phyloP scores from a whole-genome alignment of 2,113 vertebrate genomes.

The Hemicordylus capensis region DNA sequence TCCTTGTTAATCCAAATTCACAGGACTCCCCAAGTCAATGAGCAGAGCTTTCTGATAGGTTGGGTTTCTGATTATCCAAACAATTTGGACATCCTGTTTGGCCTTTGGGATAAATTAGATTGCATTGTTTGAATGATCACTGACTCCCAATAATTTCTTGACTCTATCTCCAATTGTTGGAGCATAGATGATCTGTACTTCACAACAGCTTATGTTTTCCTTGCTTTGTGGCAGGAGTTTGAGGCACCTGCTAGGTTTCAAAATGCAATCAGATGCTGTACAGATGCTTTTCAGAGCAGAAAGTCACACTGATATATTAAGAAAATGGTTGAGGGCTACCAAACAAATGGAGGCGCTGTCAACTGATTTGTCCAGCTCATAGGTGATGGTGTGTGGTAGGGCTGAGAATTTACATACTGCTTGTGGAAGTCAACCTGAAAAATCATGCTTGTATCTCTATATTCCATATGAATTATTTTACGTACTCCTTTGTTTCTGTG shows the following conservation, averaged over 20 bases:
- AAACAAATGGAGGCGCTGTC: rapidly evolving
- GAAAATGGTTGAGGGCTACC: background rate
- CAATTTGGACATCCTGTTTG: background rate
- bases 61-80: too few species aligned
- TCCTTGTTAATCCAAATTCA: background rate
- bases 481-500: background rate
- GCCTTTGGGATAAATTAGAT: background rate
- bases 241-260: background rate
- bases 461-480: background rate
- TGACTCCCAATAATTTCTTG: background rate
- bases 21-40: background rate
- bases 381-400: background rate
- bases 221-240: background rate
- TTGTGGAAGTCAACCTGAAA: background rate
- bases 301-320: background rate
- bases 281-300: background rate
- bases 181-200: background rate
- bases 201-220: rapidly evolving
- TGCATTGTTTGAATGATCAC: rapidly evolving
- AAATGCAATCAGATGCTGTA: background rate
- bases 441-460: background rate
- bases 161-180: background rate
- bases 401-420: background rate
- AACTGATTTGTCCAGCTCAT: background rate
- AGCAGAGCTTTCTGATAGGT: background rate